A percentile compares a stretch with the other conserved stretches of the same genome.
Evolutionary conservation across 1,140 invertebrate species (phyloP).

Genomic region (Pseudomyrmex cubaensis): DNA sequence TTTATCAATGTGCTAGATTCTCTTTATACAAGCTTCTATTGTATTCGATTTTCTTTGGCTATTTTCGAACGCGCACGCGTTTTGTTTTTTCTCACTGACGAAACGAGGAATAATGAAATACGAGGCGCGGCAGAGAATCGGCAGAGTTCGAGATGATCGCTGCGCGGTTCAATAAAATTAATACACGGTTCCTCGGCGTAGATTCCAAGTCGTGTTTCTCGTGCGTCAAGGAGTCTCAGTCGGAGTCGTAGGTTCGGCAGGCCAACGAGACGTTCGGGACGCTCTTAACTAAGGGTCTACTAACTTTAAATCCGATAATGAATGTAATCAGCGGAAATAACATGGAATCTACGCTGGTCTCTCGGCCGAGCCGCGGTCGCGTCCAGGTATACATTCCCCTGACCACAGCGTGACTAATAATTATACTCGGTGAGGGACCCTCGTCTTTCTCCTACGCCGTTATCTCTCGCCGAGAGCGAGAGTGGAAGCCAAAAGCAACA

Average conservation of each 20-base stretch:
- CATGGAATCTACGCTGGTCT: slow-evolving; percentile 77
- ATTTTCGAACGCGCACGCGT: neutral
- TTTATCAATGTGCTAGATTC: too few relatives aligned
- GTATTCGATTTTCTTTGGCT: neutral
- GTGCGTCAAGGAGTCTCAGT: slow-evolving; percentile 32
- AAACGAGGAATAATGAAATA: slow-evolving; percentile 56
- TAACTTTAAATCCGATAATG: slow-evolving; percentile 80
- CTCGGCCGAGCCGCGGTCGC: slow-evolving; percentile 51
- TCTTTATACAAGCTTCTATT: too few relatives aligned
- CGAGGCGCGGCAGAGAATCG: neutral
- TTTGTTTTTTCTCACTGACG: slow-evolving; percentile 10
- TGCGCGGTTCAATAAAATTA: slow-evolving; percentile 46
- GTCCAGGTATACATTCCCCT: slow-evolving; percentile 68
- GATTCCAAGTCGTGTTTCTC: neutral
- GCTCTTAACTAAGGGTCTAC: slow-evolving; percentile 67
- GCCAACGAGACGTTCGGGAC: slow-evolving; percentile 48
- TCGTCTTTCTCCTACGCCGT: slow-evolving; percentile 68
- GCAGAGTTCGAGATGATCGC: slow-evolving; percentile 40
- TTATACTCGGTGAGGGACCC: slow-evolving; percentile 70
- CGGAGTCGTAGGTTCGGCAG: slow-evolving; percentile 20
- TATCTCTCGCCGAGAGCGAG: slow-evolving; percentile 56
- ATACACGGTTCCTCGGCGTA: slow-evolving; percentile 36
- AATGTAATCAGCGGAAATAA: slow-evolving; percentile 82
- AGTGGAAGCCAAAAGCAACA: slow-evolving; percentile 44
- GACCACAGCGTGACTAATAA: slow-evolving; percentile 76